These are phyloP conservation scores for Erynnis tages DNA, from an alignment of 2,888 invertebrate genomes.

Conservation along the genomic window DNA sequence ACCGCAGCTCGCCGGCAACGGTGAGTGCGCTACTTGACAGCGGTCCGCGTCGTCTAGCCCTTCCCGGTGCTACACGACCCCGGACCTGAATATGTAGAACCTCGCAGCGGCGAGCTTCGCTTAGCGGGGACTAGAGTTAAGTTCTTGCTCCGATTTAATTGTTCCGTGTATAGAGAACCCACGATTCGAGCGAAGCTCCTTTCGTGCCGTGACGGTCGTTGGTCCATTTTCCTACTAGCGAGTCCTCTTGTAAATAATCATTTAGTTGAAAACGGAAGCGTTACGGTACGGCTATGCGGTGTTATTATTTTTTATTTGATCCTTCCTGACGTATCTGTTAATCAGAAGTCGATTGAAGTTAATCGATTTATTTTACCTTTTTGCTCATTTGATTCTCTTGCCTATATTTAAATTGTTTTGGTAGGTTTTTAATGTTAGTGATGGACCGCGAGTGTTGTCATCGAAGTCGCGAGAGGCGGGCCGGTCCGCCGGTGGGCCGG, in stretches of 20 bases:
- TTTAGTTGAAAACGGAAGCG: constrained; percentile 60
- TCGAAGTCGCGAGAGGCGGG: constrained; percentile 56
- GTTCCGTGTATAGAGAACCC: constrained; percentile 6
- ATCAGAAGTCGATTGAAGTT: background rate
- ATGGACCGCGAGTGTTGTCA: constrained; percentile 44
- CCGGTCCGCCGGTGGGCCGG: constrained; percentile 50
- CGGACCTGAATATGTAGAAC: constrained; percentile 56
- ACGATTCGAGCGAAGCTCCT: constrained; percentile 56
- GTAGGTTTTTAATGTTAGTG: constrained; percentile 32
- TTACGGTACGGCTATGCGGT: constrained; percentile 56
- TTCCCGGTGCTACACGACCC: constrained; percentile 55
- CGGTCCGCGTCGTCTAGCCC: constrained; percentile 57
- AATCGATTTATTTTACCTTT: background rate
- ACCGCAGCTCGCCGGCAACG: constrained; percentile 78
- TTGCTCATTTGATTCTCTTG: constrained; percentile 10
- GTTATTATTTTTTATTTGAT: constrained; percentile 47
- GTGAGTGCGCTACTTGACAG: constrained; percentile 80
- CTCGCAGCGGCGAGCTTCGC: constrained; percentile 70
- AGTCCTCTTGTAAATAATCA: constrained; percentile 73
- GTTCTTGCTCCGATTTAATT: constrained; percentile 28
- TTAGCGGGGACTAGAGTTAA: constrained; percentile 46
- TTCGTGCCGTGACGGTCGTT: constrained; percentile 77
- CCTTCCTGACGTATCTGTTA: background rate
- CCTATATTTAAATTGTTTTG: constrained; percentile 8
- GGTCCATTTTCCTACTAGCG: constrained; percentile 75